Conservation (phyloP, 2,113 vertebrate species). For the Numenius arquata region DNA sequence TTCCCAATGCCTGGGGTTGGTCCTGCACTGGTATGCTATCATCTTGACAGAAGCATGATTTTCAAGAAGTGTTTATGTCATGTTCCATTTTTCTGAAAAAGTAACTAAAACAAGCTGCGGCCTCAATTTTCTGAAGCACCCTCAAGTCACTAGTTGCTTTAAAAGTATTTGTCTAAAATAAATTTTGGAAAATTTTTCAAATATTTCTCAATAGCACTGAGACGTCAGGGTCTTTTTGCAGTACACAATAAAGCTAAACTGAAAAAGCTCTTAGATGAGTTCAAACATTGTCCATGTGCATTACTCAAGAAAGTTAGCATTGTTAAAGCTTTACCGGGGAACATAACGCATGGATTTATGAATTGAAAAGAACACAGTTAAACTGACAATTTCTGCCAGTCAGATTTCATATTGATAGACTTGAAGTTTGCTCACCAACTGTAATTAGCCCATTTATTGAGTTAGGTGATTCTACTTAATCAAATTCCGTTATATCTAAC, state of each 20-base stretch:
- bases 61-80: not conserved
- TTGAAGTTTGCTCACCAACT: not conserved
- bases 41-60: not conserved
- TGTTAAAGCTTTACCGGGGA: not conserved
- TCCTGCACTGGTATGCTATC: not conserved
- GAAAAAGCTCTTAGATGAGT: not conserved
- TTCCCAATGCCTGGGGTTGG: not conserved
- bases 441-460: not conserved
- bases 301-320: not conserved
- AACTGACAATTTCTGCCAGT: not conserved
- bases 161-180: not conserved
- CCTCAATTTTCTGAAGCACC: not conserved
- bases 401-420: not conserved
- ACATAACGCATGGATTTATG: not conserved
- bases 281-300: rapidly evolving
- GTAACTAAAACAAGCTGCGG: not conserved
- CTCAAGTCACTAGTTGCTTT: not conserved
- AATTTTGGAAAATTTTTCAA: not conserved
- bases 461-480: not conserved
- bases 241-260: not conserved
- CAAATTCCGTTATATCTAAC: not conserved
- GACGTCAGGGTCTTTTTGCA: not conserved
- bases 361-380: not conserved
- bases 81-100: not conserved
- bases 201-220: not conserved